Conservation (phyloP, 2,797 vertebrate species). For the Rachycentron canadum region DNA sequence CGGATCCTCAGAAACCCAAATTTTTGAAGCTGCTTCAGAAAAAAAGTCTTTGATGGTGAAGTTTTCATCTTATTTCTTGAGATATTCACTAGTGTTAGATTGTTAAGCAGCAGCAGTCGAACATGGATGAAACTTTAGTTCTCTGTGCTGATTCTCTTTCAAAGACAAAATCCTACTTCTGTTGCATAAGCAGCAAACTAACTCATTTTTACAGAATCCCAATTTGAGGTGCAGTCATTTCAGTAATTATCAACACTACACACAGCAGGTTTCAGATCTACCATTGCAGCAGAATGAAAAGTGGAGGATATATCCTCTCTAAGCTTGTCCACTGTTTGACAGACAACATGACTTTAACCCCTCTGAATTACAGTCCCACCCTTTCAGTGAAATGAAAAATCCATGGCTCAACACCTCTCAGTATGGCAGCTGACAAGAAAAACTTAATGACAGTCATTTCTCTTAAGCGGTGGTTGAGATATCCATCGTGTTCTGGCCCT, state of each 20-base stretch:
- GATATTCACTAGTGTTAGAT: not conserved
- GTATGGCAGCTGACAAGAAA: slow-evolving; percentile 26
- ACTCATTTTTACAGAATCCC: not conserved
- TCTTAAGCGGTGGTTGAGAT: slow-evolving; percentile 22
- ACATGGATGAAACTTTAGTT: not conserved
- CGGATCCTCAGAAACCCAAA: not conserved
- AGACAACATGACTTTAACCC: not conserved
- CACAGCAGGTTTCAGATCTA: not conserved
- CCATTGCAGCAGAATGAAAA: not conserved
- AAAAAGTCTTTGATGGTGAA: slow-evolving; percentile 15
- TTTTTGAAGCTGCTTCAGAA: slow-evolving; percentile 7
- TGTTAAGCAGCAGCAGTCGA: slow-evolving; percentile 5
- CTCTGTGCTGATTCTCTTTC: not conserved
- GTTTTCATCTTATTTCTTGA: slow-evolving; percentile 8
- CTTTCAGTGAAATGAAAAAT: slow-evolving; percentile 37
- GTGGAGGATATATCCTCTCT: not conserved
- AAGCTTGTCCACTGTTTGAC: not conserved
- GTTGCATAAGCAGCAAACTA: not conserved
- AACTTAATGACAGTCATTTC: slow-evolving; percentile 28
- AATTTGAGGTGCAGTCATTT: not conserved
- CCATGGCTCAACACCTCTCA: slow-evolving; percentile 25
- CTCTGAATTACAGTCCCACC: slow-evolving; percentile 5
- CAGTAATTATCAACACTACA: not conserved
- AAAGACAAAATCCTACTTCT: not conserved
- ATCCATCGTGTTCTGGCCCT: slow-evolving; percentile 11